A percentile compares a stretch with the other conserved stretches of the same genome.
These are phyloP conservation scores for Hyperoplus immaculatus DNA, from an alignment of 2,797 vertebrate genomes.

Conservation along the genomic window DNA sequence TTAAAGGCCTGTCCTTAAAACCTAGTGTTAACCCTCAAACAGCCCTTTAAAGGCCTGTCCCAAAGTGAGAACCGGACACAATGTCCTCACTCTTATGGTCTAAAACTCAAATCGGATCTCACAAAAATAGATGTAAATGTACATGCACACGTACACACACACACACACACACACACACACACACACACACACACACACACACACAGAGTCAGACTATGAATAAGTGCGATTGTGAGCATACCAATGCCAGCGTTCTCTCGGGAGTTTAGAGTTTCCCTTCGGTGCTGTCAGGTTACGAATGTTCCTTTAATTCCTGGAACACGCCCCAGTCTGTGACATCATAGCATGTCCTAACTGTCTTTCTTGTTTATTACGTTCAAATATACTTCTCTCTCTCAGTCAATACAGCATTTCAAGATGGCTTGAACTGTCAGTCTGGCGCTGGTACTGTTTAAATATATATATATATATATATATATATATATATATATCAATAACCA, in stretches of 20 bases:
- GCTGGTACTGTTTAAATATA: no score
- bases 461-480: no score
- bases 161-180: constrained; percentile 39
- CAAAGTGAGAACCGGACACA: no score
- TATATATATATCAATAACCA: no score
- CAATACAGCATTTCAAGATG: constrained; percentile 3
- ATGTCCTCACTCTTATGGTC: no score
- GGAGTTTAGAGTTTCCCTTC: constrained; percentile 61
- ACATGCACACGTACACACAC: constrained; percentile 39
- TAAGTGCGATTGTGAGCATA: constrained; percentile 26
- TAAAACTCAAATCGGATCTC: no score
- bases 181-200: constrained; percentile 29
- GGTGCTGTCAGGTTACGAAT: constrained; percentile 40
- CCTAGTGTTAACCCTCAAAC: no score
- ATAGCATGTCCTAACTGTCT: not conserved
- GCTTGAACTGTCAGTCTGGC: not conserved
- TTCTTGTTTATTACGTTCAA: constrained; percentile 22
- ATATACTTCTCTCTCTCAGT: not conserved
- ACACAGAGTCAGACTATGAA: constrained; percentile 3
- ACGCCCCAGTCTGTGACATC: constrained; percentile 12
- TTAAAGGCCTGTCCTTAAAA: no score
- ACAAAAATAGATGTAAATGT: no score
- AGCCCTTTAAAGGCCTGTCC: no score
- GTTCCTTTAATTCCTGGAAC: constrained; percentile 48
- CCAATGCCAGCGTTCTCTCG: constrained; percentile 41